Base-by-base conservation (phyloP, 2,113 vertebrate genomes). In the Trematomus loennbergii region DNA sequence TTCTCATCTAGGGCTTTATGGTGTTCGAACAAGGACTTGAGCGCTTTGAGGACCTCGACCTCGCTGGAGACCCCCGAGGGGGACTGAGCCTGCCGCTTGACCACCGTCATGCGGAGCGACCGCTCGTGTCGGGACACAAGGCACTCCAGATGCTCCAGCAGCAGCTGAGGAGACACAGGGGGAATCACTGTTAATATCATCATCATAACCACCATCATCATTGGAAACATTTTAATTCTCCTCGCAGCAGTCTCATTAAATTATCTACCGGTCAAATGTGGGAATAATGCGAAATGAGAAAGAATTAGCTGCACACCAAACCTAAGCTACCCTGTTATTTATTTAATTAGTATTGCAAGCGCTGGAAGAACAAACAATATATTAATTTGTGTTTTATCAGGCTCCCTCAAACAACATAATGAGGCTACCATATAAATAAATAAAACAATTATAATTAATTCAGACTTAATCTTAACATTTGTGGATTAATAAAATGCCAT, bases 1-100 rank as follows among this genome's bases (percentile, higher is more conserved):
- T 99, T 99, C 95, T 99, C 98, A 91, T 99, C 98, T 70, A 99
- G 95, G 90, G 98, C 98, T 93, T 99, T 99, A 92, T 99, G 98
- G 93, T 99, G 98, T 89, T 99, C 98, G 92, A 99, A 99, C 84
- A 99, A 93, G 85, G 98, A 99, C 93, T 99, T 99, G 89, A 99
- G 96, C 5, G 98, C 98, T 94, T 99, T 99, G 89, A 99, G 97
- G 92, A 99, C 98, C 87, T 99, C 98, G 1, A 99, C 98, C 90
- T 99, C 98, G 46, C 98, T 99, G 92, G 98, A 99, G 61, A 99
- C 98, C 33, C 98, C 98, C 0, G 98, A 99, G 22, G 98, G 98
- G 77, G 98, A 99, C 94, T 99, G 98, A 54, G 98, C 98, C 96
- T 99, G 98, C 0, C 98, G 94, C 86, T 99, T 99, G 33, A 99